Evolutionary conservation across 2,888 invertebrate species (phyloP).

Genomic region (Andrena chrysosceles): DNA sequence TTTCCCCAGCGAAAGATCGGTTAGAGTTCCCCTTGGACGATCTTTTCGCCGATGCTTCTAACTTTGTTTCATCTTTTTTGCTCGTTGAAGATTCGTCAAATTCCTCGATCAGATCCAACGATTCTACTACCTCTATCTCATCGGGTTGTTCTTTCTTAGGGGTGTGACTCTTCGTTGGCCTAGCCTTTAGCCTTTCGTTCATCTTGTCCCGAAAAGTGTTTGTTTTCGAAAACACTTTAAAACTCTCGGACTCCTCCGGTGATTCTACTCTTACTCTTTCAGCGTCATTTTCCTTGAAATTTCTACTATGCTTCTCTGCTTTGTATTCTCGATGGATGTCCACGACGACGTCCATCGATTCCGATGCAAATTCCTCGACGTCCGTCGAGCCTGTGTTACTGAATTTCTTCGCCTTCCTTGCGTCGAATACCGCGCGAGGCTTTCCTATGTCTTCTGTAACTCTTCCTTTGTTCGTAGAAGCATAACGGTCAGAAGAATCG

Average conservation of each 20-base stretch:
- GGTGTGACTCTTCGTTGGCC: background rate
- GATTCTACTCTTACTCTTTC: background rate
- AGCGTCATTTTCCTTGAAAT: background rate
- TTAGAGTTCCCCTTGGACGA: background rate
- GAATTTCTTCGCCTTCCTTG: constrained; percentile 4
- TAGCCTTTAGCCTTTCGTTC: background rate
- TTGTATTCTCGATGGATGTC: constrained; percentile 73
- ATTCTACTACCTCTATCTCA: constrained; percentile 56
- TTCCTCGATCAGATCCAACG: constrained; percentile 71
- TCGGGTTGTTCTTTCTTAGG: constrained; percentile 2
- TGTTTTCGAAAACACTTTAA: constrained; percentile 27
- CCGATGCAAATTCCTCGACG: constrained; percentile 35
- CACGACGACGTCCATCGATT: constrained; percentile 72
- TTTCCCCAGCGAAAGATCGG: constrained; percentile 22
- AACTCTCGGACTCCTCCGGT: background rate
- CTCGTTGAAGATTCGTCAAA: constrained; percentile 42
- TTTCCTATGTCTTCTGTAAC: background rate
- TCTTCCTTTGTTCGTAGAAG: background rate
- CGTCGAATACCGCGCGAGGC: background rate
- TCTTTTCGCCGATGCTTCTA: background rate
- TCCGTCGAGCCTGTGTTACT: constrained; percentile 33
- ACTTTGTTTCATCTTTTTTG: background rate
- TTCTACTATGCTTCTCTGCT: constrained; percentile 10
- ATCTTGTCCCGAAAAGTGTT: constrained; percentile 17
- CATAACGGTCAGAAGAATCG: constrained; percentile 11